Evolutionary conservation across 2,113 vertebrate species (phyloP).

Genomic region (Chunga burmeisteri): DNA sequence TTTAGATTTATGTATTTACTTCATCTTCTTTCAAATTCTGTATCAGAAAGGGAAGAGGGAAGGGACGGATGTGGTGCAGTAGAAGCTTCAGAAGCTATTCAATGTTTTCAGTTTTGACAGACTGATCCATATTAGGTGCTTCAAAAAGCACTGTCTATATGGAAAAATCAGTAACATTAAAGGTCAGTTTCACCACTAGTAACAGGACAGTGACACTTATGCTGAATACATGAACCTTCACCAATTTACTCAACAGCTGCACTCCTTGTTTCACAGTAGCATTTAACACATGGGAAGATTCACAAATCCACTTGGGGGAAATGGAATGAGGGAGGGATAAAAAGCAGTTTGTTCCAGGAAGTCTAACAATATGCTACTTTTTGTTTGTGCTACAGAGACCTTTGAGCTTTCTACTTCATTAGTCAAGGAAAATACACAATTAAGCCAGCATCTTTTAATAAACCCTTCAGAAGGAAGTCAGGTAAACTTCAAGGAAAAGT

Average conservation of each 20-base stretch:
- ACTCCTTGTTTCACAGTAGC: not conserved
- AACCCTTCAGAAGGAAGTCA: not conserved
- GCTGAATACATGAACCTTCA: not conserved
- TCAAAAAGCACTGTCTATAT: not conserved
- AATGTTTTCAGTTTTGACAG: not conserved
- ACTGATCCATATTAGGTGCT: not conserved
- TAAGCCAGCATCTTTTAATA: not conserved
- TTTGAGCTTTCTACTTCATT: not conserved
- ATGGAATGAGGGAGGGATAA: not conserved
- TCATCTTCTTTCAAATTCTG: not conserved
- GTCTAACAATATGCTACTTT: not conserved
- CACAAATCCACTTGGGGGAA: not conserved
- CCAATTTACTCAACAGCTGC: not conserved
- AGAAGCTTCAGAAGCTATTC: not conserved
- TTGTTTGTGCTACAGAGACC: not conserved
- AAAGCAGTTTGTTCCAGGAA: not conserved
- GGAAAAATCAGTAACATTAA: not conserved
- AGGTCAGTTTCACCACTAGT: not conserved
- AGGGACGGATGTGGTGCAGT: not conserved
- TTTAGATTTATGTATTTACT: not conserved
- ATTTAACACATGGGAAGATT: not conserved
- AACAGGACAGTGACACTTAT: not conserved
- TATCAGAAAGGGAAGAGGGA: not conserved
- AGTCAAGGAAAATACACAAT: not conserved
- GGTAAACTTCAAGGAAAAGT: not conserved